Base-by-base conservation (phyloP, 64 coral and sea anemone species). In the Cladopsammia gracilis region DNA sequence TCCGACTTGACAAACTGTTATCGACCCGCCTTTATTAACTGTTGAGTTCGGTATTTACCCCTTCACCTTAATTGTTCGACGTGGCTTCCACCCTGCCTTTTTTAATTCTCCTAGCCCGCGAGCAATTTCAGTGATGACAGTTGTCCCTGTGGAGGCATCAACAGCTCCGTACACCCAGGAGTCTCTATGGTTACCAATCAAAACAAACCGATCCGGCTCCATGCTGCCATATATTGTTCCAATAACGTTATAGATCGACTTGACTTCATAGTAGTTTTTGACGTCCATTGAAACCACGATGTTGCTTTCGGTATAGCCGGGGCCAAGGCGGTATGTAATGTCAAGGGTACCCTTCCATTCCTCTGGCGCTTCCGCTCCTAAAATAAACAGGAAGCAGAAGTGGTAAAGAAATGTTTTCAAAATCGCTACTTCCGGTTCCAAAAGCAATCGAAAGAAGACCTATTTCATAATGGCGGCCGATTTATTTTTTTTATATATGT, bases 111-210 rank as follows among this genome's bases (percentile, higher is more conserved):
- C 92, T 19, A 98, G 58, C 44, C 88, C 92, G 48, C 96, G 87
- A 23, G 92, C 87, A 46, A 98, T 88, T 67, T 98, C 96, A 59
- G 74, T 88, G 11, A 76, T 88, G 60, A 62, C 48, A 3, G 92
- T 49, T 12, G 92, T 94, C 24, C 96, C 96, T 45, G 80, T 98
- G 10, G 42, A 56, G 24, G 96, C 92, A 62, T 98, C 96, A 25
- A 98, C 87, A 52, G 92, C 96, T 48, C 96, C 96, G 10, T 94
- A 70, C 14, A 94, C 92, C 96, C 96, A 98, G 0, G 96, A 42
- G 44, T 98, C 96, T 65, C 96, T 90, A 70, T 98, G 96, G 53
- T 91, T 98, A 16, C 96, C 96, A 68, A 94, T 91, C 56, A 98
- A 66, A 3, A 98, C 96, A 68, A 91, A 94, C 5, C 96, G 88